Conservation (phyloP, 1,140 invertebrate genomes). For the Homarus americanus region DNA sequence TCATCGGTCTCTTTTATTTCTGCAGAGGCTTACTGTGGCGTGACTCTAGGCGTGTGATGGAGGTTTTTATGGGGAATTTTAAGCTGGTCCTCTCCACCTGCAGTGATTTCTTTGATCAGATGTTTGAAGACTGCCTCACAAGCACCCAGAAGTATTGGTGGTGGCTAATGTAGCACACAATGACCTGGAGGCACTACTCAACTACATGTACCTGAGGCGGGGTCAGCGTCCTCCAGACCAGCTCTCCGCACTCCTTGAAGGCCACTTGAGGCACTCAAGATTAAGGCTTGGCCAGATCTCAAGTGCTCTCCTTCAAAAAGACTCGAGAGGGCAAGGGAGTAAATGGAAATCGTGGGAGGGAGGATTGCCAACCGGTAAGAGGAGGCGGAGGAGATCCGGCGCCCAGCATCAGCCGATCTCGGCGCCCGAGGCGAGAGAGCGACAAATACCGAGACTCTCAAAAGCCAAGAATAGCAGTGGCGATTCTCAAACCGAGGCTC, state of each 20-base stretch:
- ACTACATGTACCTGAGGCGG: slow-evolving; percentile 62
- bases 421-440: background rate
- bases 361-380: background rate
- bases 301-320: background rate
- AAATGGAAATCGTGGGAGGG: background rate
- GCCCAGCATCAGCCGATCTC: background rate
- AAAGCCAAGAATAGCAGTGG: background rate
- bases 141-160: slow-evolving; percentile 44
- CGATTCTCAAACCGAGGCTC: background rate
- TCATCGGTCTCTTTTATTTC: no score
- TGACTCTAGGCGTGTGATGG: slow-evolving; percentile 52
- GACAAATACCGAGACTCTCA: background rate
- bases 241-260: slow-evolving; percentile 17
- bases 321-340: slow-evolving; percentile 15
- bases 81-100: slow-evolving; percentile 59
- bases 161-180: slow-evolving; percentile 29
- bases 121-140: slow-evolving; percentile 43
- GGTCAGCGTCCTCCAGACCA: slow-evolving; percentile 26
- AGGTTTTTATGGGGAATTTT: slow-evolving; percentile 48
- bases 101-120: slow-evolving; percentile 58
- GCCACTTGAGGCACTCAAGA: slow-evolving; percentile 41
- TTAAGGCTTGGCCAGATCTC: slow-evolving; percentile 34
- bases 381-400: background rate
- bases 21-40: slow-evolving; percentile 51
- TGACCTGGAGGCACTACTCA: slow-evolving; percentile 54